Percentiles rank a stretch among this genome's conserved stretches.
These are phyloP conservation scores for Limnephilus lunatus DNA, from an alignment of 2,888 invertebrate species.

Conservation along the genomic window DNA sequence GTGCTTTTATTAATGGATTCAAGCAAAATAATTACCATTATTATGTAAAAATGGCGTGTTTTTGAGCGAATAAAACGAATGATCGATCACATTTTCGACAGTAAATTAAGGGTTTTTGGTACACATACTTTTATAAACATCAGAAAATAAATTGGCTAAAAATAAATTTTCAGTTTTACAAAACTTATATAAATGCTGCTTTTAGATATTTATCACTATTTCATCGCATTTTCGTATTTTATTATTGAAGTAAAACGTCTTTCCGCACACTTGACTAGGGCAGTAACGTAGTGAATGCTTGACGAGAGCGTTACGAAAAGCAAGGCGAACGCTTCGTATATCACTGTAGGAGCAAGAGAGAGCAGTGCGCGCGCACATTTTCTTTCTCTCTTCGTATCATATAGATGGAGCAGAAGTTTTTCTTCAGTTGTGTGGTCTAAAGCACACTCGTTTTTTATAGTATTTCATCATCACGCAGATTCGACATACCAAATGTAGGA, in stretches of 20 bases:
- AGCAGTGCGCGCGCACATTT: too few species aligned
- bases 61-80: not conserved
- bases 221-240: not conserved
- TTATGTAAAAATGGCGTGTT: not conserved
- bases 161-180: not conserved
- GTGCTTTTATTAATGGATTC: too few species aligned
- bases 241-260: too few species aligned
- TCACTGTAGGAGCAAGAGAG: too few species aligned
- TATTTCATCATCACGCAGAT: not conserved
- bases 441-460: too few species aligned
- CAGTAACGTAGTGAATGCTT: too few species aligned
- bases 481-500: not conserved
- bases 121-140: not conserved
- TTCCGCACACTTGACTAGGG: too few species aligned
- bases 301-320: too few species aligned
- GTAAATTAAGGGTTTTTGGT: not conserved
- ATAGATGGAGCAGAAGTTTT: too few species aligned
- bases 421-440: too few species aligned
- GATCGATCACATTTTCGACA: not conserved
- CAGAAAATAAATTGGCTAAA: not conserved
- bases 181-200: not conserved
- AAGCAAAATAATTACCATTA: not conserved
- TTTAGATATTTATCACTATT: not conserved
- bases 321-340: too few species aligned
- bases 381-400: too few species aligned